These are phyloP conservation scores for Trachelus iudaicus DNA, from an alignment of 2,888 invertebrate genomes.

Conservation along the genomic window DNA sequence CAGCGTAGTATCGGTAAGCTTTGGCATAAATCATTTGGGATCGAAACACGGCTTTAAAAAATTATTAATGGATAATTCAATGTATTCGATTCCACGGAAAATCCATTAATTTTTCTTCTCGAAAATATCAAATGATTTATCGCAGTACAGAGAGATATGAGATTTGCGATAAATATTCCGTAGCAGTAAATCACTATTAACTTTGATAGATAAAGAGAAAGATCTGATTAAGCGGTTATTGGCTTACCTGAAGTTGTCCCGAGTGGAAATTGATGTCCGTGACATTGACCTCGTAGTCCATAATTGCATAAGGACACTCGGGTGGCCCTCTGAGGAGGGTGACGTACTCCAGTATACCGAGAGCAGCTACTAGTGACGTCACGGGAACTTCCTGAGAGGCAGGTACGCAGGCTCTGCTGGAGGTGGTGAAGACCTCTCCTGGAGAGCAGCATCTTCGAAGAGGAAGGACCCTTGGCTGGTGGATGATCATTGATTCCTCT, in stretches of 20 bases:
- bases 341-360: slow-evolving; percentile 6
- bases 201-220: not conserved
- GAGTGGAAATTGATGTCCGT: slow-evolving; percentile 8
- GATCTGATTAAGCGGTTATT: not conserved
- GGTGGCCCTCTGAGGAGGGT: slow-evolving; percentile 25
- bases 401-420: slow-evolving; percentile 11
- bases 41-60: no score
- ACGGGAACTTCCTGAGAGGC: slow-evolving; percentile 1
- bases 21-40: no score
- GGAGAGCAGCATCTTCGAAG: slow-evolving; percentile 34
- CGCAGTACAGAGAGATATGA: not conserved
- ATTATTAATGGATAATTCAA: no score
- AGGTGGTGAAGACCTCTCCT: slow-evolving; percentile 32
- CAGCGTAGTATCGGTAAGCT: no score
- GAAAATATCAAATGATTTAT: no score
- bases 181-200: not conserved
- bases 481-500: not conserved
- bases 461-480: not conserved
- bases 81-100: no score
- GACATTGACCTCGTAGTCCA: slow-evolving; percentile 37
- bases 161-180: not conserved
- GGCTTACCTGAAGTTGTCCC: slow-evolving; percentile 8
- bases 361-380: slow-evolving; percentile 2
- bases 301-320: slow-evolving; percentile 32
- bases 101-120: no score